Base-by-base conservation (phyloP, 1,140 invertebrate species). In the Orussus abietinus region DNA sequence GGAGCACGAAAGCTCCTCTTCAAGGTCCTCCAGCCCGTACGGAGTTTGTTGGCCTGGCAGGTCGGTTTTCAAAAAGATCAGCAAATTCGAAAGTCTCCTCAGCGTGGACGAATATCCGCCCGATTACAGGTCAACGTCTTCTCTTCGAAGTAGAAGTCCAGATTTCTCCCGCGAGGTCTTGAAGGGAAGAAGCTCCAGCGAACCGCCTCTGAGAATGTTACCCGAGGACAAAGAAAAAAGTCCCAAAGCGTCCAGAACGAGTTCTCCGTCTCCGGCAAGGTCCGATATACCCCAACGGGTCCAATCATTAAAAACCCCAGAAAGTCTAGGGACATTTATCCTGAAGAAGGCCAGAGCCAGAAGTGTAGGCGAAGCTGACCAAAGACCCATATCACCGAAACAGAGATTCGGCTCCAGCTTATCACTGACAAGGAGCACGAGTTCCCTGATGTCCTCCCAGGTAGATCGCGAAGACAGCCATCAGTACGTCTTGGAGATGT, bases 401-500 rank as follows among this genome's bases (percentile, higher is more conserved):
- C 12, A 41, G 9, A 51, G 29, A 7, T 57, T 76, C 40, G 54
- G 64, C 25, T 75, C 75, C 5, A 65, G 57, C 15, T 36, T 57
- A n/a, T 63, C 68, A 5, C 37, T 72, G 3, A 44, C 63, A 0
- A 64, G 67, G 28, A 76, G 76, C 45, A 69, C 66, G 3, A 72
- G 61, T 29, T 79, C 72, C 0, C 42, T 77, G 3, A 63, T 66
- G 42, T 47, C 64, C 5, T 66, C 69, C 5, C 60, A 75, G 20
- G 38, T 60, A 2, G 71, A 79, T 62, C 73, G 77, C 9, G 77
- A 71, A 3, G 75, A 85, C 37, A 85, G 85, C 57, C 80, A 82
- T 47, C 77, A 78, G 38, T 88, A 88, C 50, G 77, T 89, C 21
- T 57, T 80, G 3, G 86, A 89, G 46, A 69, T 85, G 42, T 66